Percentiles rank a stretch among this genome's conserved stretches.
Evolutionary conservation across 2,888 invertebrate genomes (phyloP).

Genomic region (Luffia ferchaultella): DNA sequence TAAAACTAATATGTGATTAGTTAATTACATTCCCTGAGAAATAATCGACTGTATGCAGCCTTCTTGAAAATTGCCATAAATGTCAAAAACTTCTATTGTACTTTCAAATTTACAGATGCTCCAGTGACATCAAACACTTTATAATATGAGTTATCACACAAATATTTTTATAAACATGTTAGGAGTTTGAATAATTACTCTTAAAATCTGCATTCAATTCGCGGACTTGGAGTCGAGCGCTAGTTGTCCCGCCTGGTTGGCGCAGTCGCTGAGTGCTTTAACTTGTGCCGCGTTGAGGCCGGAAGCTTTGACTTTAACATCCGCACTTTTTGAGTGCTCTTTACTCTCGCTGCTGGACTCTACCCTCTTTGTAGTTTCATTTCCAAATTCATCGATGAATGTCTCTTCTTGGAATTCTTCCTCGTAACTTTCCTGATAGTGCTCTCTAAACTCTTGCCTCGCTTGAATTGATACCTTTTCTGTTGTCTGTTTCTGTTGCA

Average conservation of each 20-base stretch:
- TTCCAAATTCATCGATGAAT: conserved; percentile 49
- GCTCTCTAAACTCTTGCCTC: conserved; percentile 56
- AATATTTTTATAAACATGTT: no score
- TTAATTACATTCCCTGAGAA: no score
- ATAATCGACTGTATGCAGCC: no score
- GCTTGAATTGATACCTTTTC: conserved; percentile 54
- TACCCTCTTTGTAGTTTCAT: conserved; percentile 48
- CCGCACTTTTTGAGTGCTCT: conserved; percentile 55
- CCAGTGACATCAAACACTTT: no score
- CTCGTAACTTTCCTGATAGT: conserved; percentile 54
- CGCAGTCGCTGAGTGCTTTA: conserved; percentile 56
- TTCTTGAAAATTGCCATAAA: no score
- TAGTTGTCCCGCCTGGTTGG: conserved; percentile 55
- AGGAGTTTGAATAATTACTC: no score
- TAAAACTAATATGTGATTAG: no score
- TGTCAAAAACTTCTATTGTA: no score
- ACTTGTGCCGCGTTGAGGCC: conserved; percentile 54
- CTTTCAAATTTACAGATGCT: no score
- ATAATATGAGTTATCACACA: no score
- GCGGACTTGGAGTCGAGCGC: conserved; percentile 55
- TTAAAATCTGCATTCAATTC: conserved; percentile 28
- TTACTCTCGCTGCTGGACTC: conserved; percentile 60
- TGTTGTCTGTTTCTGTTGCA: conserved; percentile 45
- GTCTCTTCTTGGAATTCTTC: conserved; percentile 60
- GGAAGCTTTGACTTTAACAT: conserved; percentile 54